phyloP scores from a whole-genome alignment of 2,113 vertebrate species.

The Narcine bancroftii region DNA sequence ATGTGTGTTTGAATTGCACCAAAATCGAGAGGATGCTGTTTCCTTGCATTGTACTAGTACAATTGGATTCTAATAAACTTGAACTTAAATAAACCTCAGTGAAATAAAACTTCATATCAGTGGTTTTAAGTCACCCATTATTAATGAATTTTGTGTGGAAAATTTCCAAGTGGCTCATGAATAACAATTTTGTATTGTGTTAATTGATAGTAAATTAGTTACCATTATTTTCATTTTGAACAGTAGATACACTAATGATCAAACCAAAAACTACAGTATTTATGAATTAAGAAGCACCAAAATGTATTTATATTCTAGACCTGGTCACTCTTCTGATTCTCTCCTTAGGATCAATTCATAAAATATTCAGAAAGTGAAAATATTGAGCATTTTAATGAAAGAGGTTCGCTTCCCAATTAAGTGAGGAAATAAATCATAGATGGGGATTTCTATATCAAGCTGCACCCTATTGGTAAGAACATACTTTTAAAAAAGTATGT shows the following conservation, averaged over 20 bases:
- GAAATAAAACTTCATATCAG: neutral
- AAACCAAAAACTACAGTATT: slow-evolving; percentile 17
- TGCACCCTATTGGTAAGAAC: neutral
- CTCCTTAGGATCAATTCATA: slow-evolving; percentile 21
- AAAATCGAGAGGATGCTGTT: no score
- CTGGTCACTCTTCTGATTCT: neutral
- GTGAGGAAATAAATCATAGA: slow-evolving; percentile 3
- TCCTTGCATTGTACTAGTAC: no score
- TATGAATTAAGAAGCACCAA: neutral
- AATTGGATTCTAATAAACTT: no score
- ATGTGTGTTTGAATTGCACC: no score
- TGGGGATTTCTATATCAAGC: neutral
- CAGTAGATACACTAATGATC: neutral
- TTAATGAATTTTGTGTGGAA: neutral
- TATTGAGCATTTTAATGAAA: slow-evolving; percentile 29
- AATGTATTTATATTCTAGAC: slow-evolving; percentile 2
- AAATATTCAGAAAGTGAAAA: slow-evolving; percentile 20
- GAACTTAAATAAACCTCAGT: neutral
- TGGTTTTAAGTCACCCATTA: neutral
- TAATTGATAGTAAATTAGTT: neutral
- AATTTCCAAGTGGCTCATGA: no score
- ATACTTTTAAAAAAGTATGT: neutral
- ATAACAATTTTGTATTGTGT: neutral
- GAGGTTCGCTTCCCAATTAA: slow-evolving; percentile 28
- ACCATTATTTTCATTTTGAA: neutral